Evolutionary conservation across 2,113 vertebrate species (phyloP).

Genomic region (Tetrax tetrax): DNA sequence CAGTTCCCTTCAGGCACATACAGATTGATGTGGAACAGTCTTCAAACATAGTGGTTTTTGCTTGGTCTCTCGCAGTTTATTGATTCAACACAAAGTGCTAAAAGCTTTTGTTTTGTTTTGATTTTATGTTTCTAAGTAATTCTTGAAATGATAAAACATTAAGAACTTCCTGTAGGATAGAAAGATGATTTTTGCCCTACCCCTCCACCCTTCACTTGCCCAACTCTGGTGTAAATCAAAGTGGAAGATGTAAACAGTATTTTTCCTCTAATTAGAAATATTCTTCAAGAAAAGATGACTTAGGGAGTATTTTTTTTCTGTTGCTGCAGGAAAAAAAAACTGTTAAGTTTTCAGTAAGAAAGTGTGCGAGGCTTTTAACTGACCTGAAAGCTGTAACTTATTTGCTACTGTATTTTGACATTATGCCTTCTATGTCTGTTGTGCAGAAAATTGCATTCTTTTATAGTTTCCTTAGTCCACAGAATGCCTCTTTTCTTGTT

Average conservation of each 20-base stretch:
- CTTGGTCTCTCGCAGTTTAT: not conserved
- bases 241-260: not conserved
- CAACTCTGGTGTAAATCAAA: not conserved
- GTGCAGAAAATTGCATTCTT: not conserved
- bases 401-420: not conserved
- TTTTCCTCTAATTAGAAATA: not conserved
- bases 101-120: not conserved
- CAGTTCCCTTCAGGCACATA: fast-evolving
- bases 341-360: not conserved
- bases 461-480: not conserved
- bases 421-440: not conserved
- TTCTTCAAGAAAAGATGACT: not conserved
- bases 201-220: fast-evolving
- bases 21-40: not conserved
- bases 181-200: fast-evolving
- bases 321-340: not conserved
- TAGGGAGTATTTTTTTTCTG: not conserved
- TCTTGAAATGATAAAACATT: not conserved
- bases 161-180: not conserved
- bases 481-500: not conserved
- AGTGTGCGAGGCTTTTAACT: not conserved
- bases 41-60: not conserved
- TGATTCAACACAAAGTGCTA: not conserved
- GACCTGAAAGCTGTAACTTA: not conserved
- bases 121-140: not conserved